These are phyloP conservation scores for Ormyrus pomaceus DNA, from an alignment of 2,888 invertebrate genomes.

Conservation along the genomic window DNA sequence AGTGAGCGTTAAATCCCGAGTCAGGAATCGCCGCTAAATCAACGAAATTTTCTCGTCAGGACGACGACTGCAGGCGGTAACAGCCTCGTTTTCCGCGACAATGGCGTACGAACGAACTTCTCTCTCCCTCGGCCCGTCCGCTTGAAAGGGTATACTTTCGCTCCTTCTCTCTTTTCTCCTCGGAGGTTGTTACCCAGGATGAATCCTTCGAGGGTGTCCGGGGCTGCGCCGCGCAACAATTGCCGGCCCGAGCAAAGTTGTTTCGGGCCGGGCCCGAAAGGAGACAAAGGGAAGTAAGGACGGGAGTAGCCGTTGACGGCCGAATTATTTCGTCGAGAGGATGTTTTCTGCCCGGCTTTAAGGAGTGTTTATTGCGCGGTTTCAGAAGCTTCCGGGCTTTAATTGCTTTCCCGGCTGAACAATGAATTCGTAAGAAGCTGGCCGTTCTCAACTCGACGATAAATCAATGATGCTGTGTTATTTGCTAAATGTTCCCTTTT, in stretches of 20 bases:
- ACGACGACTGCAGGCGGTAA: slow-evolving; percentile 40
- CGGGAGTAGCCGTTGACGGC: slow-evolving; percentile 16
- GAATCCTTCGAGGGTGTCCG: slow-evolving; percentile 23
- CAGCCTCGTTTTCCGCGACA: slow-evolving; percentile 59
- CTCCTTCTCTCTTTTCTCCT: slow-evolving; percentile 6
- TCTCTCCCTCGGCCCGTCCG: not conserved
- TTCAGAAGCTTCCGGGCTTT: too few species aligned
- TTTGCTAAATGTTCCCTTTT: too few species aligned
- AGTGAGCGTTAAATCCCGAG: slow-evolving; percentile 41
- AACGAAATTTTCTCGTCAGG: slow-evolving; percentile 53
- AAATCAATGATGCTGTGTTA: too few species aligned
- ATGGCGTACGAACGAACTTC: slow-evolving; percentile 46
- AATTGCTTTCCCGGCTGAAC: too few species aligned
- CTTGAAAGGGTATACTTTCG: slow-evolving; percentile 18
- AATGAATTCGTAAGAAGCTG: too few species aligned
- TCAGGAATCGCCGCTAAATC: slow-evolving; percentile 50
- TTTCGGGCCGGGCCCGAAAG: not conserved
- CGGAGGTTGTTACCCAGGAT: slow-evolving; percentile 8
- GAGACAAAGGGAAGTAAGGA: slow-evolving; percentile 15
- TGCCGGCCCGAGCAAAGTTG: slow-evolving; percentile 4
- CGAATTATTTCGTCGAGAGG: slow-evolving; percentile 25
- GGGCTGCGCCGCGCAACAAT: not conserved
- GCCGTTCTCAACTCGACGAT: too few species aligned
- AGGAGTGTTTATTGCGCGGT: too few species aligned
- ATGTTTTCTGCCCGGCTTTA: not conserved